Evolutionary conservation across 2,888 invertebrate genomes (phyloP), one percentile per base, ranked within the genome.

Genomic region (Melolontha melolontha): DNA sequence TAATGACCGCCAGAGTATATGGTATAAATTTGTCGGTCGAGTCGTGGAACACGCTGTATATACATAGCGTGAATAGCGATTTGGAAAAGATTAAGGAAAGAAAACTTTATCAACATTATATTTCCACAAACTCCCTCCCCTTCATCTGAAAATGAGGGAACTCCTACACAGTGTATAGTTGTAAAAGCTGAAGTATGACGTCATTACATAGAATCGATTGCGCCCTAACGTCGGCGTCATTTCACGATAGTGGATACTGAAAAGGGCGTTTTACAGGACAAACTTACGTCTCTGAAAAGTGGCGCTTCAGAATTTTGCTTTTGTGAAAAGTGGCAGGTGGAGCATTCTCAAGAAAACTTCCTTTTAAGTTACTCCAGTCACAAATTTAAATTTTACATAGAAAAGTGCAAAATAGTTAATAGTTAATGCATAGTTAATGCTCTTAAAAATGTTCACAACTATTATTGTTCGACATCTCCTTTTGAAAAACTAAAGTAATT

Each of bases 191-290:
- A n/a, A 41, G 59, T 42, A 68, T 75, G 75, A 76, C 76, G 76
- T 75, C 76, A 76, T 72, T 71, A 72, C 74, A 73, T 73, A 72
- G 72, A 54, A 76, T 76, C 76, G 76, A 76, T 76, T 76, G 74
- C 75, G 74, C 75, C 73, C 72, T 70, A 74, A 72, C 74, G 74
- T 71, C 69, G 74, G 73, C 74, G 73, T 66, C 66, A 59, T 57
- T 49, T 41, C 27, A n/a, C 27, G 42, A 57, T 42, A 10, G 42
- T 27, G 29, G 55, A 47, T 39, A 59, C n/a, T 41, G 29, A 8
- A 44, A 57, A 57, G 44, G 57, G 42, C 42, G 44, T 57, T 57
- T 57, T 7, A 47, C 47, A 11, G 42, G 59, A 22, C 27, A 42
- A 42, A 39, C 34, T 7, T 16, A 14, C 14, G 47, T 47, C 16